Conservation (phyloP, 1,140 invertebrate species). For the Pseudobourletiella spinata region DNA sequence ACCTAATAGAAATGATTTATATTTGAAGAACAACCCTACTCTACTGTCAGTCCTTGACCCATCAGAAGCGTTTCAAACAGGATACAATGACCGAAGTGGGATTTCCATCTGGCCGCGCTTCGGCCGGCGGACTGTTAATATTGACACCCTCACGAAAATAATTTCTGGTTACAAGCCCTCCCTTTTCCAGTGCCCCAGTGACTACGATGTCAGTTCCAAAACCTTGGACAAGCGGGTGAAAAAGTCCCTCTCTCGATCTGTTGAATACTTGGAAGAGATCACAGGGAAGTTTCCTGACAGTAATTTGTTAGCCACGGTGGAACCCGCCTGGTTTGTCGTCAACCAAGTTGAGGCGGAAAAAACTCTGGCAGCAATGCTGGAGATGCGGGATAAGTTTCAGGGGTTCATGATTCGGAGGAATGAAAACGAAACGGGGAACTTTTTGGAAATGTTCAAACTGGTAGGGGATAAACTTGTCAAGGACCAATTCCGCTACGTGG, state of each 20-base stretch:
- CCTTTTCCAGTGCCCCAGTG: slow-evolving; percentile 43
- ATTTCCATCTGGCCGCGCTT: slow-evolving; percentile 42
- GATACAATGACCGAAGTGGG: slow-evolving; percentile 42
- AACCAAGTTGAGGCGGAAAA: slow-evolving; percentile 42
- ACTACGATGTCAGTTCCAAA: slow-evolving; percentile 43
- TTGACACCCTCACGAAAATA: slow-evolving; percentile 39
- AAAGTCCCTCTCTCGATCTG: slow-evolving; percentile 38
- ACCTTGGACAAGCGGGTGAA: slow-evolving; percentile 41
- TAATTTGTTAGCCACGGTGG: slow-evolving; percentile 33
- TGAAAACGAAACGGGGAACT: slow-evolving; percentile 33
- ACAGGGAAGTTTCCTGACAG: background rate
- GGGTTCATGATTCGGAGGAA: slow-evolving; percentile 41
- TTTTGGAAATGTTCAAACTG: slow-evolving; percentile 35
- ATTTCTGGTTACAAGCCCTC: slow-evolving; percentile 42
- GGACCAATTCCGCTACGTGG: slow-evolving; percentile 43
- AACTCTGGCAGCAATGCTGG: slow-evolving; percentile 20
- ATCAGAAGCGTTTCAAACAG: slow-evolving; percentile 36
- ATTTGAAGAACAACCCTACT: slow-evolving; percentile 36
- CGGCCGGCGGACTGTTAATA: slow-evolving; percentile 41
- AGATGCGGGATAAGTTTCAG: slow-evolving; percentile 29
- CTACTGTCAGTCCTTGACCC: slow-evolving; percentile 43
- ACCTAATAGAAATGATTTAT: background rate
- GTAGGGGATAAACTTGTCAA: slow-evolving; percentile 40
- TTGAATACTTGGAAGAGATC: slow-evolving; percentile 15
- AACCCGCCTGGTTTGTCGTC: slow-evolving; percentile 41